These are phyloP conservation scores for Phoebastria nigripes DNA, from an alignment of 2,797 vertebrate species.

Conservation along the genomic window DNA sequence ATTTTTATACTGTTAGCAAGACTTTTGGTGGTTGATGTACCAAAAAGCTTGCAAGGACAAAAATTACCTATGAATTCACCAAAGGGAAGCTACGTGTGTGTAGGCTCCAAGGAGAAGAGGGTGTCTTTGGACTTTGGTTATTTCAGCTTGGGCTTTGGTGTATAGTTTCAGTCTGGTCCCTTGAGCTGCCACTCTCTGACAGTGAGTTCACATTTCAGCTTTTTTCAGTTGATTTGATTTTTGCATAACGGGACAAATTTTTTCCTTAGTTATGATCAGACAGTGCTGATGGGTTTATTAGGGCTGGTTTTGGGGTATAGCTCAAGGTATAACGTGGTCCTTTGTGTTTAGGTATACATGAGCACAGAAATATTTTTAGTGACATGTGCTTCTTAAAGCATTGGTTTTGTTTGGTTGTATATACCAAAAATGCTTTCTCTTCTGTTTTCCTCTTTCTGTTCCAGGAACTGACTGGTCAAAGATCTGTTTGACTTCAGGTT, in stretches of 20 bases:
- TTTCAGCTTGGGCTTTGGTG: not conserved
- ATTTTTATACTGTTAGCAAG: not conserved
- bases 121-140: not conserved
- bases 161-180: not conserved
- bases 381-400: not conserved
- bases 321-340: not conserved
- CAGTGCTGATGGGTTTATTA: not conserved
- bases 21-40: not conserved
- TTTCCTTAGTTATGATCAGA: not conserved
- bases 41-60: not conserved
- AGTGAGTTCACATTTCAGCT: not conserved
- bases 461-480: not conserved
- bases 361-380: not conserved
- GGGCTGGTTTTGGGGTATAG: not conserved
- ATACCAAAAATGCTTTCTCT: not conserved
- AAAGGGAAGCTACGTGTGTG: not conserved
- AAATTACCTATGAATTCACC: not conserved
- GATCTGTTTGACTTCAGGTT: not conserved
- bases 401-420: not conserved
- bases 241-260: not conserved
- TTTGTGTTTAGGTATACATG: not conserved
- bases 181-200: not conserved
- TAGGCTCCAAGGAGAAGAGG: not conserved
- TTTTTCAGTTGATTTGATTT: not conserved
- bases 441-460: constrained; percentile 34